phyloP scores from a whole-genome alignment of 2,113 vertebrate species.

The Rostratula benghalensis region DNA sequence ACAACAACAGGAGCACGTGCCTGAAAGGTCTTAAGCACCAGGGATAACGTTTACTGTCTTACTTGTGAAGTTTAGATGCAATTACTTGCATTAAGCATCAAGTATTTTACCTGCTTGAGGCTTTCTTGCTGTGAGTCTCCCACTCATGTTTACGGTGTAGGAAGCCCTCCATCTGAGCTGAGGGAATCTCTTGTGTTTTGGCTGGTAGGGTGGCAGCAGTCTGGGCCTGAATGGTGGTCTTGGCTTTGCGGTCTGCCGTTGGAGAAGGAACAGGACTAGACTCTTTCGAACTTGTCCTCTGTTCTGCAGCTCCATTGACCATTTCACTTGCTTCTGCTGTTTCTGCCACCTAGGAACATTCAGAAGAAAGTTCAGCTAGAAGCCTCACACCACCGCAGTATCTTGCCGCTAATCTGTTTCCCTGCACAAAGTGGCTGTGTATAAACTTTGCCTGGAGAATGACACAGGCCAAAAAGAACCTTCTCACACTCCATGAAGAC shows the following conservation, averaged over 20 bases:
- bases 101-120: slow-evolving; percentile 87
- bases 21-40: not conserved
- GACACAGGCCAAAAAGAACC: slow-evolving; percentile 77
- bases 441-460: slow-evolving; percentile 76
- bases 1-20: not conserved
- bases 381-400: not conserved
- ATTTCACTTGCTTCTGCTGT: slow-evolving; percentile 80
- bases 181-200: slow-evolving; percentile 82
- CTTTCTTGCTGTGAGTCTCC: slow-evolving; percentile 96
- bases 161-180: slow-evolving; percentile 88
- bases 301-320: slow-evolving; percentile 90
- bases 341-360: slow-evolving; percentile 80
- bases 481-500: slow-evolving; percentile 72
- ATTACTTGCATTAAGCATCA: accelerated
- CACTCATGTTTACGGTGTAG: slow-evolving; percentile 94
- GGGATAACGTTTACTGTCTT: not conserved
- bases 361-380: slow-evolving; percentile 11
- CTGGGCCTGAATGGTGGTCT: slow-evolving; percentile 81
- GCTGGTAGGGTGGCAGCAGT: slow-evolving; percentile 86
- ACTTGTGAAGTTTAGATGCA: not conserved
- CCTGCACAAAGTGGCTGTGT: slow-evolving; percentile 76
- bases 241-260: slow-evolving; percentile 82
- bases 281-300: slow-evolving; percentile 90
- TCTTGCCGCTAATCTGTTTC: slow-evolving; percentile 54
- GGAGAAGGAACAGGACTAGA: slow-evolving; percentile 89